phyloP scores from a whole-genome alignment of 2,113 vertebrate genomes.

The Nothobranchius furzeri region DNA sequence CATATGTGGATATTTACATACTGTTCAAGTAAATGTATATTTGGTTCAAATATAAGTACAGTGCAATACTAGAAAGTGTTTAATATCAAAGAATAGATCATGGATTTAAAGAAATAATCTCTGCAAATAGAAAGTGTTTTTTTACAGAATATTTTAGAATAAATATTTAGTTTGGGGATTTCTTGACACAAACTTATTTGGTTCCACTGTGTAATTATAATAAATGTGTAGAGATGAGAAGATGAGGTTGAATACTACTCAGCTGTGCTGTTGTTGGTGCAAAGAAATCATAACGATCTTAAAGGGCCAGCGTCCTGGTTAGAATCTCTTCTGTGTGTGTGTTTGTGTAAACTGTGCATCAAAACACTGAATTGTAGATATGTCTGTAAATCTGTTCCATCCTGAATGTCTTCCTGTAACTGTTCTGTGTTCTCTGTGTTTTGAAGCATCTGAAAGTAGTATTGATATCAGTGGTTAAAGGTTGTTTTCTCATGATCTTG shows the following conservation, averaged over 20 bases:
- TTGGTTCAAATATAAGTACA: slow-evolving; percentile 22
- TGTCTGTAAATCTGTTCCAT: slow-evolving; percentile 66
- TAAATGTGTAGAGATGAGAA: not conserved
- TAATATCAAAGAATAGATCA: slow-evolving; percentile 27
- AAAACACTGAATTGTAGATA: slow-evolving; percentile 44
- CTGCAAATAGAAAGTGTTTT: slow-evolving; percentile 12
- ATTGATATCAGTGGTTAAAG: slow-evolving; percentile 7
- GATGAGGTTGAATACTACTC: not conserved
- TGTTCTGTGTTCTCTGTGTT: slow-evolving; percentile 48
- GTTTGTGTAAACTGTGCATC: slow-evolving; percentile 30
- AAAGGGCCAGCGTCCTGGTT: slow-evolving; percentile 48
- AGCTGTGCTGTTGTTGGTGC: slow-evolving; percentile 36
- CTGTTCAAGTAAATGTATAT: slow-evolving; percentile 24
- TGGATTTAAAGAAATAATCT: not conserved
- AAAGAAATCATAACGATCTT: slow-evolving; percentile 9
- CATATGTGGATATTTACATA: slow-evolving; percentile 22
- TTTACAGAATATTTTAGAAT: not conserved
- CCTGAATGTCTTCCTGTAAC: slow-evolving; percentile 66
- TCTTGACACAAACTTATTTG: not conserved
- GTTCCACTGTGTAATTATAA: not conserved
- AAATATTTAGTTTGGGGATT: slow-evolving; percentile 7
- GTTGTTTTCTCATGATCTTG: slow-evolving; percentile 11
- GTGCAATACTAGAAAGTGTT: slow-evolving; percentile 29
- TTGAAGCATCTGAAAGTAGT: slow-evolving; percentile 29
- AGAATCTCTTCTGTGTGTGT: slow-evolving; percentile 32